These are phyloP conservation scores for Lutjanus campechanus DNA, from an alignment of 2,797 vertebrate genomes.

Conservation along the genomic window DNA sequence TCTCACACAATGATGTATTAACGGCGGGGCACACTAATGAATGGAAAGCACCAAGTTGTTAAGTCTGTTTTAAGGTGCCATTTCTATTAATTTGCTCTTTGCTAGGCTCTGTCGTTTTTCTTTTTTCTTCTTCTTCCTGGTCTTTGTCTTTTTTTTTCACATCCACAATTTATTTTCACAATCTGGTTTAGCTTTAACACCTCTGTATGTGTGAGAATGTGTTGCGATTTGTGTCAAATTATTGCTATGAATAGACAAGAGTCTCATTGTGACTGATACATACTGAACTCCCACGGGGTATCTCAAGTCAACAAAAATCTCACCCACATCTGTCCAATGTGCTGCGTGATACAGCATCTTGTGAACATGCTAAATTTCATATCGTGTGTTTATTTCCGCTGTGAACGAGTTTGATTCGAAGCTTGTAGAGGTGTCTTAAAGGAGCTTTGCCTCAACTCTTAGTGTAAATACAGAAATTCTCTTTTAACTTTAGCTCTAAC, in stretches of 20 bases:
- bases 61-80: constrained; percentile 94
- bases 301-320: constrained; percentile 59
- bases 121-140: constrained; percentile 57
- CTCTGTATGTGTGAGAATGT: constrained; percentile 71
- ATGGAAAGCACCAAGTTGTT: constrained; percentile 92
- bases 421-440: constrained; percentile 14
- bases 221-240: constrained; percentile 74
- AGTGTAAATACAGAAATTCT: no score
- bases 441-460: no score
- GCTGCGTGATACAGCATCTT: background rate
- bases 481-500: no score
- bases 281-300: constrained; percentile 24
- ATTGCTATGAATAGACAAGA: constrained; percentile 66
- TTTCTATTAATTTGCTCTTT: constrained; percentile 94
- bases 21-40: constrained; percentile 91
- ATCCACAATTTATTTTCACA: constrained; percentile 83
- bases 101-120: constrained; percentile 56
- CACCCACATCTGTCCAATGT: constrained; percentile 30
- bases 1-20: constrained; percentile 95
- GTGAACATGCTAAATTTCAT: constrained; percentile 9
- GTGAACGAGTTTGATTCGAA: constrained; percentile 8
- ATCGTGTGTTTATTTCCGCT: background rate
- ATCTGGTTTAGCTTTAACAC: constrained; percentile 85
- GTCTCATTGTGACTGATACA: constrained; percentile 16
- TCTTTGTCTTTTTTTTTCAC: constrained; percentile 57